Evolutionary conservation across 2,797 vertebrate genomes (phyloP).

Genomic region (Pitangus sulphuratus): DNA sequence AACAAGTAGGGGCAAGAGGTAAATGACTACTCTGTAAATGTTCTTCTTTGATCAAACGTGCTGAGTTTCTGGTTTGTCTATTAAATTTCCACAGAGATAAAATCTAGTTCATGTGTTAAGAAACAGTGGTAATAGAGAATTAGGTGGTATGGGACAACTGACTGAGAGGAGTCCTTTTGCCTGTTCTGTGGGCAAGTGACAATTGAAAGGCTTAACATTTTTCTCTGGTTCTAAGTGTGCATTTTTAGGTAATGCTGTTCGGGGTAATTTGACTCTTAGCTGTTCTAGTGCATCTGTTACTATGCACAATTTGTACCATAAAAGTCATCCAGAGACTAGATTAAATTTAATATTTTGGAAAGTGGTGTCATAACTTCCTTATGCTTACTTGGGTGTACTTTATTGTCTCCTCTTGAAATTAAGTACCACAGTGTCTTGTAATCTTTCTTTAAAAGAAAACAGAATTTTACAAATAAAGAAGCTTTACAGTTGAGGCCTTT

Average conservation of each 20-base stretch:
- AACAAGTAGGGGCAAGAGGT: background rate
- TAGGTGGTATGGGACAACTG: background rate
- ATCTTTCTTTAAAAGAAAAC: background rate
- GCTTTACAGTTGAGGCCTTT: background rate
- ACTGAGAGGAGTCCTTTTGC: background rate
- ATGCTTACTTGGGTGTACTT: conserved; percentile 2
- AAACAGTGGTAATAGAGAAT: background rate
- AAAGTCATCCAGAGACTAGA: background rate
- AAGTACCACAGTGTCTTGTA: background rate
- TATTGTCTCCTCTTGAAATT: background rate
- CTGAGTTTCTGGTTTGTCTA: background rate
- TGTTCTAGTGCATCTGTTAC: background rate
- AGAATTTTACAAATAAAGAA: background rate
- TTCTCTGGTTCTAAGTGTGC: background rate
- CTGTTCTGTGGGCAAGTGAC: background rate
- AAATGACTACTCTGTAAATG: background rate
- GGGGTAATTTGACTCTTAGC: background rate
- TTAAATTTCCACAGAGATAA: background rate
- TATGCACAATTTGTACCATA: background rate
- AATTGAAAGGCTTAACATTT: background rate
- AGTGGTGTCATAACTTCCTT: background rate
- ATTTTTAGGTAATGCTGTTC: background rate
- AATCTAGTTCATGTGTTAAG: background rate
- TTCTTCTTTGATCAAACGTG: background rate
- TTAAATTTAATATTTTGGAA: conserved; percentile 46